Evolutionary conservation across 2,113 vertebrate genomes (phyloP), one percentile per base, ranked within the genome.

Genomic region (Oncorhynchus gorbuscha): DNA sequence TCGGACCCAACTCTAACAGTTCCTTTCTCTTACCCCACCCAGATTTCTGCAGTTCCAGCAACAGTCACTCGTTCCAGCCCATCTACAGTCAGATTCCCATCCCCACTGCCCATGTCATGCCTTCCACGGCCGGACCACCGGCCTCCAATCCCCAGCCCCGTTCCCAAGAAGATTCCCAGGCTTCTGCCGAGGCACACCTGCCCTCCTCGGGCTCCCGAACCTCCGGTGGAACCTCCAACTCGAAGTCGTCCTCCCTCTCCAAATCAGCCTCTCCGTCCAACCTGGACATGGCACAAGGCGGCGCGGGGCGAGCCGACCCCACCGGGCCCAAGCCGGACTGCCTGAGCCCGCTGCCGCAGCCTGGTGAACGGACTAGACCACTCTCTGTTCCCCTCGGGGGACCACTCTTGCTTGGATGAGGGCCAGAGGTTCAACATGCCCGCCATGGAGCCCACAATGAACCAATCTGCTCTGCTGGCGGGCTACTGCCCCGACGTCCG

Each of bases 21-120:
- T 55, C 51, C 16, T 55, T 13, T 55, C 13, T 55, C 16, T 18
- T 55, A 13, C 0, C 35, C 74, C 2, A 30, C 83, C 45, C 59
- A 99, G 98, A 96, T 85, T 95, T 95, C 7, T 94, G 94, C 93
- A 96, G 90, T 84, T 93, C 94, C 79, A 94, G 92, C 91, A 94
- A 94, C 88, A 90, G 95, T 80, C 93, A 94, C 8, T 95, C 96
- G 78, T 99, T 98, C 91, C 96, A 97, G 76, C 96, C 97, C 81
- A 98, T 99, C 90, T 95, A 93, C 91, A 95, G 94, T 90, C 97
- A 97, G 85, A 92, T 95, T 83, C 92, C 95, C 79, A 99, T 99
- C 89, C 98, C 98, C 70, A 99, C 97, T 78, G 97, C 97, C 85
- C 98, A 97, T 93, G 96, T 99, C 90, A 97, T 98, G 94, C 98